phyloP scores from a whole-genome alignment of 2,113 vertebrate species.

The Verasper variegatus region DNA sequence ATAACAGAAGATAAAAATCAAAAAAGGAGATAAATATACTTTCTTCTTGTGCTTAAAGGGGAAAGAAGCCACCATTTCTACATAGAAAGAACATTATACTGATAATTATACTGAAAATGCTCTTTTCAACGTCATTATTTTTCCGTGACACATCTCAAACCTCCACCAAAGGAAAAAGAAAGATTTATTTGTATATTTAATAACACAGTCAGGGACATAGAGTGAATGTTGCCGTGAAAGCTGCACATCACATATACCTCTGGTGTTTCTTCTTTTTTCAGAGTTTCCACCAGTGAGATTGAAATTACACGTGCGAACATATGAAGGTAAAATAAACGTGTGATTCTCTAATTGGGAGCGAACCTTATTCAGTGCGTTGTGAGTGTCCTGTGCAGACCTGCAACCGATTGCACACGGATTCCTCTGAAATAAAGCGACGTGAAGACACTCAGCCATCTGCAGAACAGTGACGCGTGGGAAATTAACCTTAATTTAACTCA shows the following conservation, averaged over 20 bases:
- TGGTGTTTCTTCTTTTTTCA: background rate
- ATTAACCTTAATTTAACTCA: background rate
- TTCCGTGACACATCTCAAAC: background rate
- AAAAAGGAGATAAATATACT: background rate
- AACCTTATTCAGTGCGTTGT: slow-evolving; percentile 19
- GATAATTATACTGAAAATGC: no score
- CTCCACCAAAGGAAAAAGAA: background rate
- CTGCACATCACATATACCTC: background rate
- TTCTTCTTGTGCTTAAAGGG: background rate
- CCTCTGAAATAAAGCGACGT: background rate
- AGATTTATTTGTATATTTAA: background rate
- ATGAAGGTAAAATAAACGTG: slow-evolving; percentile 9
- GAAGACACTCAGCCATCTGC: slow-evolving; percentile 16
- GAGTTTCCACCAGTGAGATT: background rate
- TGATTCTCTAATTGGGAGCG: slow-evolving; percentile 30
- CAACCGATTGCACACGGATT: slow-evolving; percentile 13
- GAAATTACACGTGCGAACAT: slow-evolving; percentile 3
- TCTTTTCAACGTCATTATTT: no score
- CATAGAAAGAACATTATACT: no score
- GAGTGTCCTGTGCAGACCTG: slow-evolving; percentile 19
- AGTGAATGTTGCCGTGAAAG: background rate
- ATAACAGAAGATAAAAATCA: no score
- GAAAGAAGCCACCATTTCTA: no score
- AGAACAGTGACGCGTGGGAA: background rate
- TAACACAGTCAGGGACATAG: background rate